phyloP scores from a whole-genome alignment of 2,888 invertebrate genomes.

The Drosophila quasianomalipes region DNA sequence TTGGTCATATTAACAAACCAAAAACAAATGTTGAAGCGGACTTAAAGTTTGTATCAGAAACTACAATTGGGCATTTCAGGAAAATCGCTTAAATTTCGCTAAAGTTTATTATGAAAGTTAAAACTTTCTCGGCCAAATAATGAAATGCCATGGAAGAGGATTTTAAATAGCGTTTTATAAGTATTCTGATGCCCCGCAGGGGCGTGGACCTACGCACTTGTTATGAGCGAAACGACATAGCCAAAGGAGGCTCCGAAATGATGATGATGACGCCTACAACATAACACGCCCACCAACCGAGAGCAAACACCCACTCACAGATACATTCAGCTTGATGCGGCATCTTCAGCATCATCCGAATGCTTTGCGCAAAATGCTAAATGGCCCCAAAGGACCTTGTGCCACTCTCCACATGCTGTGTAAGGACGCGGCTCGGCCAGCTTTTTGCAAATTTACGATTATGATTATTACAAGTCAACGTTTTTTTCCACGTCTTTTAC shows the following conservation, averaged over 20 bases:
- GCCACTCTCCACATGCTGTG: slow-evolving; percentile 17
- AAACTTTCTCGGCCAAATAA: background rate
- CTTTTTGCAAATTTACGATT: slow-evolving; percentile 81
- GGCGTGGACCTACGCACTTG: slow-evolving; percentile 49
- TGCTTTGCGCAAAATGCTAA: slow-evolving; percentile 67
- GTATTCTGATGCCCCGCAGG: slow-evolving; percentile 29
- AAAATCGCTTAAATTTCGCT: background rate
- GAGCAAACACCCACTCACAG: slow-evolving; percentile 25
- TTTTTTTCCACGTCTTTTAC: slow-evolving; percentile 32
- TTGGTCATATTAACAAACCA: background rate
- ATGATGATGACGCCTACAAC: slow-evolving; percentile 77
- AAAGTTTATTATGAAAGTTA: slow-evolving; percentile 8
- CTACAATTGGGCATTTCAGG: background rate
- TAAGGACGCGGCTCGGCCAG: slow-evolving; percentile 61
- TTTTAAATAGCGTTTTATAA: slow-evolving; percentile 35
- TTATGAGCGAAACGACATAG: slow-evolving; percentile 36
- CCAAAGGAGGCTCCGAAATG: slow-evolving; percentile 46
- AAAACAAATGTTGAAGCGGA: background rate
- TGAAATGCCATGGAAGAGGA: background rate
- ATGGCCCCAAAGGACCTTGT: slow-evolving; percentile 75
- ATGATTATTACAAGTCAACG: slow-evolving; percentile 82
- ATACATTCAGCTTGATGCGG: slow-evolving; percentile 8
- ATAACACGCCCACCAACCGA: slow-evolving; percentile 15
- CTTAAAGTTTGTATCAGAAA: background rate
- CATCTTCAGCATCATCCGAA: slow-evolving; percentile 35